Base-by-base conservation (phyloP, 1,140 invertebrate genomes). In the Drosophila hydei region DNA sequence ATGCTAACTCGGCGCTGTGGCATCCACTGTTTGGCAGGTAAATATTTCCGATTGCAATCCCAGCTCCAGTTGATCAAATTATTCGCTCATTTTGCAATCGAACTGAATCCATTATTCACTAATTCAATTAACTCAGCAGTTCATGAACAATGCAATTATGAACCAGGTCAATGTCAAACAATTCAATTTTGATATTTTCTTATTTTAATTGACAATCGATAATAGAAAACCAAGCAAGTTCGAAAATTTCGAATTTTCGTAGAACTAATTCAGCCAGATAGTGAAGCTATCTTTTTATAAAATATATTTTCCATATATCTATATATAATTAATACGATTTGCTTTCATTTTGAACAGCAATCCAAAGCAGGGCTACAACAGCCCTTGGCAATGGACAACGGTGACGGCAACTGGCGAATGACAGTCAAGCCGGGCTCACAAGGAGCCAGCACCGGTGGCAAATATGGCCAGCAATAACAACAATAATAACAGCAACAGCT, bases 1-100 rank as follows among this genome's bases (percentile, higher is more conserved):
- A 93, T 47, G 87, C 92, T 27, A 93, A 94, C 64, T 93, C 93
- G 33, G 93, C 94, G 38, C 90, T 95, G 16, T 95, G 94, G 94
- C 94, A 95, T 93, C 94, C 95, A 4, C 91, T 95, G 0, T 95
- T 95, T 80, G 94, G 94, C 91, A 95, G 94, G 94, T 95, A 91
- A 94, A 90, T 90, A 27, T 52, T 27, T 16, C 25, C 3, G 14
- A 8, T 18, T 1, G 1, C 14, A 18, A 21, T 19, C 19, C 1
- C 6, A 16, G 14, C 0, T 42, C 6, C 11, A 33, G 12, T 11
- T 12, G 2, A 23, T 23, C 21, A 23, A 4, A 4, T 23, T 4
- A 23, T 23, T 23, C 21, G 1, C 9, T 33, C 30, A 33, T 33
- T 33, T 12, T 33, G 11, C 7, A 30, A 30, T 30, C 27, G 27